Evolutionary conservation across 2,797 vertebrate genomes (phyloP).

Genomic region (Pangasius macronema): DNA sequence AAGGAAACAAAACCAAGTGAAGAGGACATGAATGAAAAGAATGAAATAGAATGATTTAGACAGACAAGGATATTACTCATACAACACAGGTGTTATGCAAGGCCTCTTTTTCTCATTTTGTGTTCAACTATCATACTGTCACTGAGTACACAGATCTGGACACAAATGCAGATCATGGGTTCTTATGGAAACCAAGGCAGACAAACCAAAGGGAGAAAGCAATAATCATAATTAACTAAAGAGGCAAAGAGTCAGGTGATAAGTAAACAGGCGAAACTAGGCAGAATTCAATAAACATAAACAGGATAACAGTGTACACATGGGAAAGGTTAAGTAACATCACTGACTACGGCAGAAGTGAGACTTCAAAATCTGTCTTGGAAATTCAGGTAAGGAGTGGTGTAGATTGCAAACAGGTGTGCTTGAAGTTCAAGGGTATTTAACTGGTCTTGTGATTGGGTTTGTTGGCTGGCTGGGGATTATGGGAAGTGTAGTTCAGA

Average conservation of each 20-base stretch:
- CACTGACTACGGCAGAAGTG: not conserved
- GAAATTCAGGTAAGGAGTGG: not conserved
- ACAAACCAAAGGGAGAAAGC: not conserved
- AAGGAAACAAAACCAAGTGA: not conserved
- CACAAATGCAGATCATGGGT: not conserved
- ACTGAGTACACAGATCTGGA: not conserved
- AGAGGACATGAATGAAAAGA: not conserved
- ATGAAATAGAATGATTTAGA: not conserved
- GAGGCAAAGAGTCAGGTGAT: not conserved
- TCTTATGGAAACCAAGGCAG: not conserved
- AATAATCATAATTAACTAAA: not conserved
- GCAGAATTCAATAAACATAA: not conserved
- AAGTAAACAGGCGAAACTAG: not conserved
- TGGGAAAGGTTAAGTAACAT: not conserved
- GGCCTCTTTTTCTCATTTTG: constrained; percentile 27
- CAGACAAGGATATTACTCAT: not conserved
- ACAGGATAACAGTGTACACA: not conserved
- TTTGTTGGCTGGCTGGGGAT: not conserved
- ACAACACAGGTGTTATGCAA: constrained; percentile 12
- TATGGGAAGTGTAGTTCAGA: not conserved
- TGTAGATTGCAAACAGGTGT: not conserved
- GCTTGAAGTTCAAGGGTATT: not conserved
- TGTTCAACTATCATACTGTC: not conserved
- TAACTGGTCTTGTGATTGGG: not conserved
- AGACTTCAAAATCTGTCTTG: not conserved